These are phyloP conservation scores for Vandiemenella viatica DNA, from an alignment of 2,888 invertebrate genomes.

Conservation along the genomic window DNA sequence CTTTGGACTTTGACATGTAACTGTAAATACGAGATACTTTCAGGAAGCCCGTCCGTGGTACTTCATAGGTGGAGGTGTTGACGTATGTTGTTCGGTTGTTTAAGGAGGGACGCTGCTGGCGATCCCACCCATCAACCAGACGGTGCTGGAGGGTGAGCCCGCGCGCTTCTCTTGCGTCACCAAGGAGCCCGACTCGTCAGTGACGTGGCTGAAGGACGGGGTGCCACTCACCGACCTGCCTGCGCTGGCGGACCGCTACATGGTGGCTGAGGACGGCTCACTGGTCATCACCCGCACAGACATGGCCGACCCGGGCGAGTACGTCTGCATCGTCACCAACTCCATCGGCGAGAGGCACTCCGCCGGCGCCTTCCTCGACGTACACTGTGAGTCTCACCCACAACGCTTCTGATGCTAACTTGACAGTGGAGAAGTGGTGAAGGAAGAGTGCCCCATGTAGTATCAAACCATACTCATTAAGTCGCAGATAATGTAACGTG, in stretches of 20 bases:
- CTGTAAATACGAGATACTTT: too few species aligned
- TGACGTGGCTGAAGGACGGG: slow-evolving; percentile 51
- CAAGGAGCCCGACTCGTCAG: slow-evolving; percentile 47
- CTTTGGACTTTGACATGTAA: too few species aligned
- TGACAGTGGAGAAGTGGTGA: not conserved
- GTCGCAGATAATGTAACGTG: too few species aligned
- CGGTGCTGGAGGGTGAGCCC: slow-evolving; percentile 68
- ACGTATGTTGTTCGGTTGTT: slow-evolving; percentile 21
- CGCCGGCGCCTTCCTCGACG: slow-evolving; percentile 75
- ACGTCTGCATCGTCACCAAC: slow-evolving; percentile 69
- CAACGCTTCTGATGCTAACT: not conserved
- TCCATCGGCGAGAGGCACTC: slow-evolving; percentile 58
- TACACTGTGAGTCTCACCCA: slow-evolving; percentile 60
- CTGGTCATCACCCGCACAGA: slow-evolving; percentile 61
- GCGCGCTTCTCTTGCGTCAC: slow-evolving; percentile 71
- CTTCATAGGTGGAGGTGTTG: not conserved
- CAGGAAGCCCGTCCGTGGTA: too few species aligned
- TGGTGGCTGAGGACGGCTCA: slow-evolving; percentile 58
- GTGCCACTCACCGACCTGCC: slow-evolving; percentile 41
- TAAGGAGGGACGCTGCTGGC: slow-evolving; percentile 76
- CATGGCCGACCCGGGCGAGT: slow-evolving; percentile 75
- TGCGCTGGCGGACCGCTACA: slow-evolving; percentile 45
- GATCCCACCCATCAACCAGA: slow-evolving; percentile 76
- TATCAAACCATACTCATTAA: too few species aligned
- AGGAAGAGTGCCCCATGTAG: slow-evolving; percentile 20